A percentile compares a stretch with the other conserved stretches of the same genome.
These are phyloP conservation scores for Epinephelus coioides DNA, from an alignment of 2,797 vertebrate species.

Conservation along the genomic window DNA sequence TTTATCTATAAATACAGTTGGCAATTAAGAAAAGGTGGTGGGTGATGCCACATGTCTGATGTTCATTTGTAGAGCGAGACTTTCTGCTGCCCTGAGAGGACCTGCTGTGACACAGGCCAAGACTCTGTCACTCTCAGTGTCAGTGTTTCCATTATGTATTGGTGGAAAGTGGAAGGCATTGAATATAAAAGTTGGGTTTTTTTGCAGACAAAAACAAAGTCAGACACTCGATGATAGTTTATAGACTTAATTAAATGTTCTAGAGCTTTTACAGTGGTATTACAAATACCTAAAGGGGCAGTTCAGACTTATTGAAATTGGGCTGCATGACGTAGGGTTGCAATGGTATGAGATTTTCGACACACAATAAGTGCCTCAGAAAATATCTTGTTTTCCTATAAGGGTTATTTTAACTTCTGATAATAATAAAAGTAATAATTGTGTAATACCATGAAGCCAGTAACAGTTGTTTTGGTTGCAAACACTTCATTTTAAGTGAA, in stretches of 20 bases:
- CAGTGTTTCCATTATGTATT: not conserved
- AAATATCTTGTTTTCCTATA: too few relatives aligned
- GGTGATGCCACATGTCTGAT: constrained; percentile 41
- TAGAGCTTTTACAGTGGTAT: not conserved
- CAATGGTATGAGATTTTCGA: too few relatives aligned
- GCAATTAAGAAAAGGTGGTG: constrained; percentile 49
- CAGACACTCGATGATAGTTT: not conserved
- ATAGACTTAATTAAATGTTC: not conserved
- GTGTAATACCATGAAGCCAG: too few relatives aligned
- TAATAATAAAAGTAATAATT: too few relatives aligned
- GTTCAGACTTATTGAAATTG: too few relatives aligned
- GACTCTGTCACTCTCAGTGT: constrained; percentile 14
- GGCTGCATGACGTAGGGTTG: too few relatives aligned
- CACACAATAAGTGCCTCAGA: too few relatives aligned
- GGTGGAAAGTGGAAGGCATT: not conserved
- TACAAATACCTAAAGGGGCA: not conserved
- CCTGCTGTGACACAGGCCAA: constrained; percentile 40
- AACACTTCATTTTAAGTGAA: too few relatives aligned
- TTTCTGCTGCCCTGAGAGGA: constrained; percentile 22
- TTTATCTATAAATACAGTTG: constrained; percentile 63
- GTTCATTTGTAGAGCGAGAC: constrained; percentile 54
- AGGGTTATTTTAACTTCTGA: too few relatives aligned
- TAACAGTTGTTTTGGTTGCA: too few relatives aligned
- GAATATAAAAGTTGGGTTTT: not conserved
- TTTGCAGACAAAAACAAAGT: not conserved